phyloP scores from a whole-genome alignment of 1,140 invertebrate species.

The Eriosoma lanigerum region DNA sequence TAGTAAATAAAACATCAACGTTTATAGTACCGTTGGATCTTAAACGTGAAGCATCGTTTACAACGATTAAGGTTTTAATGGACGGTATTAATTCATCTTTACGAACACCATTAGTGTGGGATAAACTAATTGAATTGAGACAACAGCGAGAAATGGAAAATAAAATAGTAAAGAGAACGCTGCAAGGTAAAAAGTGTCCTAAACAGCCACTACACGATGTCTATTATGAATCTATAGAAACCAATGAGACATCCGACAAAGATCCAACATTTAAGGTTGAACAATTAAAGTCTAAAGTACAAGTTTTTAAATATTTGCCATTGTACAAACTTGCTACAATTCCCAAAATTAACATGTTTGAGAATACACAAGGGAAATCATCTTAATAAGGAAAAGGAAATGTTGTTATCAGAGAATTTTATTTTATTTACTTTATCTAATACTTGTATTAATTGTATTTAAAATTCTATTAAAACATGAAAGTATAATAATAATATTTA shows the following conservation, averaged over 20 bases:
- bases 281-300: neutral
- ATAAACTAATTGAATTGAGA: neutral
- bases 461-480: no score
- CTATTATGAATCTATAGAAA: no score
- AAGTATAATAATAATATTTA: no score
- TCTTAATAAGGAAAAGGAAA: no score
- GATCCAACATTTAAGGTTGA: neutral
- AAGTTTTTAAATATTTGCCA: neutral
- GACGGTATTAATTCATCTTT: neutral
- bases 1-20: neutral
- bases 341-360: neutral
- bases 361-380: no score
- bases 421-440: no score
- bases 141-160: neutral
- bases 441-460: no score
- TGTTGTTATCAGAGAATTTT: no score
- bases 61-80: neutral
- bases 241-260: no score
- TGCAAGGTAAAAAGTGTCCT: neutral
- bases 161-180: neutral
- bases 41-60: constrained; percentile 8
- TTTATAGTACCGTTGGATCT: neutral
- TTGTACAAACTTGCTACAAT: neutral
- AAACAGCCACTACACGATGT: neutral
- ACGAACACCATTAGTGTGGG: neutral